A percentile compares a stretch with the other conserved stretches of the same genome.
Evolutionary conservation across 2,113 vertebrate genomes (phyloP).

Genomic region (Neolamprologus fasciatus): DNA sequence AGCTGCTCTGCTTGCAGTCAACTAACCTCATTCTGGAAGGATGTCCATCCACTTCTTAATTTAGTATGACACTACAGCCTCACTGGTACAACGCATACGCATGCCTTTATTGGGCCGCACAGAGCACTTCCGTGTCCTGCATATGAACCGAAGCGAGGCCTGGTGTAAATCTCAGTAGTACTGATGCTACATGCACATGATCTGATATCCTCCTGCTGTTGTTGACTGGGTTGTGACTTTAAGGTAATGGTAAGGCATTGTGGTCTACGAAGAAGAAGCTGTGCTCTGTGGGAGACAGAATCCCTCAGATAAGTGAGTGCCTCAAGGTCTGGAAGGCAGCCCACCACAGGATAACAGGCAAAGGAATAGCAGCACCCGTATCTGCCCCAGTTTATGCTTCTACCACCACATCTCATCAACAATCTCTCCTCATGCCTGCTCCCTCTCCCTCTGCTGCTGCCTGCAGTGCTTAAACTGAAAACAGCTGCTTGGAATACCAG

Average conservation of each 20-base stretch:
- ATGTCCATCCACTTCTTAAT: conserved; percentile 62
- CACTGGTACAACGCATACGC: conserved; percentile 12
- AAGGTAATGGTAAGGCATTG: conserved; percentile 29
- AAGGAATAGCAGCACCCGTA: conserved; percentile 61
- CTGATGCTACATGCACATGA: conserved; percentile 50
- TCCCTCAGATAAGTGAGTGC: conserved; percentile 65
- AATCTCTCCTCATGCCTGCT: conserved; percentile 56
- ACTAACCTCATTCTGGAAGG: conserved; percentile 48
- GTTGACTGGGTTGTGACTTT: conserved; percentile 46
- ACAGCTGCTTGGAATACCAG: conserved; percentile 81
- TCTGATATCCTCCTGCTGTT: conserved; percentile 52
- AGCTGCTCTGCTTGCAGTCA: conserved; percentile 64
- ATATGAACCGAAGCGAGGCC: conserved; percentile 27
- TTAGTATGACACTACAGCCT: conserved; percentile 54
- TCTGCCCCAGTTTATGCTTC: conserved; percentile 66
- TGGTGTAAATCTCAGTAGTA: conserved; percentile 36
- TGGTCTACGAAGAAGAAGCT: conserved; percentile 24
- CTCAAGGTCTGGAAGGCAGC: conserved; percentile 67
- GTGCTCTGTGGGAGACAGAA: conserved; percentile 59
- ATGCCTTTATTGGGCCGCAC: conserved; percentile 20
- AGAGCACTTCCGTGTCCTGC: neutral
- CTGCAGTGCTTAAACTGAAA: conserved; percentile 75
- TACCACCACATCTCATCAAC: conserved; percentile 69
- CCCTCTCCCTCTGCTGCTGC: conserved; percentile 43
- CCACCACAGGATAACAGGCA: conserved; percentile 64